phyloP scores from a whole-genome alignment of 2,113 vertebrate genomes.

The Lamprotornis superbus region DNA sequence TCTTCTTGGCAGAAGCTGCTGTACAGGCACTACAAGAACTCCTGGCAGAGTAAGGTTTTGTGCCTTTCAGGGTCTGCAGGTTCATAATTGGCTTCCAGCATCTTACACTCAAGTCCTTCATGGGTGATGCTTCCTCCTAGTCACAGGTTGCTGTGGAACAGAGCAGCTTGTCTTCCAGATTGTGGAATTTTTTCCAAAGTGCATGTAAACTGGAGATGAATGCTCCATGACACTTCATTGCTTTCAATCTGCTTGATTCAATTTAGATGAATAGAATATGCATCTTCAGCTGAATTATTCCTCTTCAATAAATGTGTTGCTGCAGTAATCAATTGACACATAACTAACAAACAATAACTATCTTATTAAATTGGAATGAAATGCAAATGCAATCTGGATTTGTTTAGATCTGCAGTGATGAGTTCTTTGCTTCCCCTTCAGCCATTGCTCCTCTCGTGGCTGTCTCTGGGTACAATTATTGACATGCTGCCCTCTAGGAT shows the following conservation, averaged over 20 bases:
- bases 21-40: background rate
- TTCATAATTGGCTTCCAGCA: background rate
- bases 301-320: constrained; percentile 50
- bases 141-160: background rate
- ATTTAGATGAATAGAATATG: background rate
- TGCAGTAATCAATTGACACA: constrained; percentile 18
- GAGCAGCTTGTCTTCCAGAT: background rate
- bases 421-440: background rate
- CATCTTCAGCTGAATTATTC: constrained; percentile 27
- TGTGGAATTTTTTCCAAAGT: background rate
- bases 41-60: background rate
- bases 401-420: background rate
- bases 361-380: constrained; percentile 32
- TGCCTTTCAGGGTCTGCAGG: background rate
- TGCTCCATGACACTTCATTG: background rate
- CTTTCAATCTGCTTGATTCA: constrained; percentile 27
- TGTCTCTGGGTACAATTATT: background rate
- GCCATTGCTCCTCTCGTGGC: background rate
- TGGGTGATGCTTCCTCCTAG: background rate
- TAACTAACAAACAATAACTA: constrained; percentile 47
- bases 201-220: background rate
- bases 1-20: background rate
- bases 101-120: background rate
- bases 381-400: background rate
- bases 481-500: background rate